Percentiles rank a stretch among this genome's conserved stretches.
Conservation (phyloP, 1,140 invertebrate species). For the Drosophila rhopaloa region DNA sequence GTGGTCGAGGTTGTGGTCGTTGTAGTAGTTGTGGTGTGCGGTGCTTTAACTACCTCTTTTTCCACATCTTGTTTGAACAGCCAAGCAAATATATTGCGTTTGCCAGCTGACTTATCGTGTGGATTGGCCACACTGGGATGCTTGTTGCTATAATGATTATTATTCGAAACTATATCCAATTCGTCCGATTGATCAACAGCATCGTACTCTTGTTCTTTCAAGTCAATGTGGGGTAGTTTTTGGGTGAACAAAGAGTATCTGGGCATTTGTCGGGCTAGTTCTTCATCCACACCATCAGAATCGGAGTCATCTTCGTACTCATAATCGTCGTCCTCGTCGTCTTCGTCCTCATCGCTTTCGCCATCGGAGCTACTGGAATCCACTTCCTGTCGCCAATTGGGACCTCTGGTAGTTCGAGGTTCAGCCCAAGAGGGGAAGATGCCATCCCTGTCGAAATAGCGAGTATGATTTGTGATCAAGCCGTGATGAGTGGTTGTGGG, state of each 20-base stretch:
- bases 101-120: conserved; percentile 48
- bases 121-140: conserved; percentile 57
- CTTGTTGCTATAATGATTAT: conserved; percentile 29
- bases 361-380: conserved; percentile 35
- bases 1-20: background rate
- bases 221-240: conserved; percentile 34
- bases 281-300: conserved; percentile 33
- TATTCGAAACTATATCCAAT: background rate
- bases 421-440: conserved; percentile 63
- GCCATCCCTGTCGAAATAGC: conserved; percentile 68
- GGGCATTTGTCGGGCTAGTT: conserved; percentile 64
- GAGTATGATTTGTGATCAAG: conserved; percentile 19
- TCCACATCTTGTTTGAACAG: conserved; percentile 55
- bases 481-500: background rate
- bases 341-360: conserved; percentile 49
- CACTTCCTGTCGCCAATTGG: conserved; percentile 68
- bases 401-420: conserved; percentile 51
- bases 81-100: conserved; percentile 68
- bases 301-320: conserved; percentile 16
- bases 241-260: conserved; percentile 66
- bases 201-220: conserved; percentile 44
- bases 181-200: conserved; percentile 40
- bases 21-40: conserved; percentile 6
- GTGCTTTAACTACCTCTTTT: conserved; percentile 4
- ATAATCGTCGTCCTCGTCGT: conserved; percentile 39